Base-by-base conservation (phyloP, 2,797 vertebrate genomes). In the Emys orbicularis region DNA sequence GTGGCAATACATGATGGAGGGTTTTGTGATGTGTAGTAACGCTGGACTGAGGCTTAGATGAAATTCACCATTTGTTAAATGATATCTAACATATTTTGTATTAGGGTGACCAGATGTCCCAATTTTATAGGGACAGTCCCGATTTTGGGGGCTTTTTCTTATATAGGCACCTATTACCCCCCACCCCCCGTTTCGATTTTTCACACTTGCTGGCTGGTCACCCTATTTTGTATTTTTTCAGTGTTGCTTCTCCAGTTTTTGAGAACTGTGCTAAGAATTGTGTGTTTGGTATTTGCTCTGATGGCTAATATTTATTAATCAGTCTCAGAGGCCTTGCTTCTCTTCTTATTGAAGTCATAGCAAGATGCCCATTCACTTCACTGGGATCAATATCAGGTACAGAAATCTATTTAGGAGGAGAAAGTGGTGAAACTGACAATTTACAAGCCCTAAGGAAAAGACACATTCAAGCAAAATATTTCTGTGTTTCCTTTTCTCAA, bases 391-490 rank as follows among this genome's bases (percentile, higher is more conserved):
- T 57, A 92, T 56, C 59, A 91, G 94, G 91, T 29, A 41, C 92
- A 52, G 68, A 86, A 94, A 80, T 84, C 68, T 86, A 68, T 84
- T 87, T 13, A 87, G 53, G 50, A 86, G 83, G 90, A 84, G 68
- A 95, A 96, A 96, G 94, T 44, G 84, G 59, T 65, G 88, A 79
- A 90, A 80, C 82, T 92, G 81, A 76, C 83, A 88, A 94, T 86
- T 44, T 91, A 76, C 9, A 11, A 94, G n/a, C 81, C 81, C 91
- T 41, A 61, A 49, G 81, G 79, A 81, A 91, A 95, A 93, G 79
- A 81, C 90, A 15, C 53, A 61, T 34, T 94, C n/a, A 87, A 87
- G 41, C 34, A 76, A 4, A 86, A 23, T 29, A 49, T 59, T 96
- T 94, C 79, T 49, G 41, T 87, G 18, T 77, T 96, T 93, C 84